Evolutionary conservation across 2,888 invertebrate species (phyloP).

Genomic region (Ischnura elegans): DNA sequence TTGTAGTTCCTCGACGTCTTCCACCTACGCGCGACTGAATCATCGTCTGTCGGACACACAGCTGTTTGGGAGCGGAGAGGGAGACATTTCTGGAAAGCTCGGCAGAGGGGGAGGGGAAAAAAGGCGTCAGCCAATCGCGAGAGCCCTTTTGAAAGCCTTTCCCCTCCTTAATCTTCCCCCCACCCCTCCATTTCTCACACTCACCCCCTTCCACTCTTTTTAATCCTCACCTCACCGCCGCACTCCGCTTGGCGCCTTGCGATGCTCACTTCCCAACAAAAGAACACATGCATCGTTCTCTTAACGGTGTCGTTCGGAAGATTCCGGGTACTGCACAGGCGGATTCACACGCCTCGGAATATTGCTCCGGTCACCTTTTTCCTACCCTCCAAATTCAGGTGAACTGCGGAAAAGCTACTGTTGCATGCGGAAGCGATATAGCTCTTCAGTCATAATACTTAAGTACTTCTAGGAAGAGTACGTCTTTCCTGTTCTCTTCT

Average conservation of each 20-base stretch:
- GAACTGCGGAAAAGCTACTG: too few relatives aligned
- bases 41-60: conserved; percentile 16
- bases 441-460: too few relatives aligned
- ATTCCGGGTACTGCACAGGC: neutral
- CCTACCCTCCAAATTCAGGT: too few relatives aligned
- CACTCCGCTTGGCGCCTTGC: neutral
- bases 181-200: neutral
- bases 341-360: neutral
- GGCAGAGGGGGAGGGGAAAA: neutral
- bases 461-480: too few relatives aligned
- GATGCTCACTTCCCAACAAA: neutral
- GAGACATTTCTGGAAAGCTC: neutral
- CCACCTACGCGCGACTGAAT: conserved; percentile 33
- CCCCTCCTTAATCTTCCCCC: neutral
- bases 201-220: neutral
- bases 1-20: neutral
- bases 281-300: neutral
- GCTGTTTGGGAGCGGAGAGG: neutral
- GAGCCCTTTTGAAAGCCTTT: neutral
- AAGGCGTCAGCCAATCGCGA: neutral
- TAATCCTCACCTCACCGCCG: neutral
- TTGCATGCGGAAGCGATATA: too few relatives aligned
- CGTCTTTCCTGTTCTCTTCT: too few relatives aligned
- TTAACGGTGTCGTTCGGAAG: neutral
- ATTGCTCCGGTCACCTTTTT: too few relatives aligned